Conservation (phyloP, 2,797 vertebrate genomes). For the Xyrichtys novacula region DNA sequence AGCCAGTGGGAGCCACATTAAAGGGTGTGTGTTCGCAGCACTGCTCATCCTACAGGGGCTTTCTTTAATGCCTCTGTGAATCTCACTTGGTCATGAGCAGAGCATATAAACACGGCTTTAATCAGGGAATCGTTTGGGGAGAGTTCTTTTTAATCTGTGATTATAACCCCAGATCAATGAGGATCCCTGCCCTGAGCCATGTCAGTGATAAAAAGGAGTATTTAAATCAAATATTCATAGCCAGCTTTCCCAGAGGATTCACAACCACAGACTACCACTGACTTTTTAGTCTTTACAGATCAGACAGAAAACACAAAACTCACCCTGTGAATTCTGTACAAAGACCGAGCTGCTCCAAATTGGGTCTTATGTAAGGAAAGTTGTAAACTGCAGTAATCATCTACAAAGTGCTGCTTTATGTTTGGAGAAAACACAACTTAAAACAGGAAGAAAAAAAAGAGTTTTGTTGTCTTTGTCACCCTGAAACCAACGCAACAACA, state of each 20-base stretch:
- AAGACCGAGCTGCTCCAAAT: constrained; percentile 65
- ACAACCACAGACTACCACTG: constrained; percentile 70
- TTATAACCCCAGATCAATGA: constrained; percentile 85
- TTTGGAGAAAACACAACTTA: constrained; percentile 48
- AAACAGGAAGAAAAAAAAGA: constrained; percentile 27
- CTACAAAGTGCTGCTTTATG: constrained; percentile 58
- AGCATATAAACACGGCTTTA: constrained; percentile 79
- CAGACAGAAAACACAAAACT: constrained; percentile 71
- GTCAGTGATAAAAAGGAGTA: constrained; percentile 80
- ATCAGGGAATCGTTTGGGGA: constrained; percentile 82
- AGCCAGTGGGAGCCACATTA: constrained; percentile 74
- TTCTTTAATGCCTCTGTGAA: constrained; percentile 61
- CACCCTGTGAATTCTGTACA: constrained; percentile 48
- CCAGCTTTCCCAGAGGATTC: constrained; percentile 65
- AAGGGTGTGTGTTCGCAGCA: constrained; percentile 64
- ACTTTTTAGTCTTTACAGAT: constrained; percentile 68
- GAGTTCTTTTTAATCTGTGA: constrained; percentile 82
- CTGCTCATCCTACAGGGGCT: constrained; percentile 55
- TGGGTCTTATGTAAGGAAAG: constrained; percentile 55
- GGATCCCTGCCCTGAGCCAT: constrained; percentile 76
- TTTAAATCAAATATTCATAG: constrained; percentile 86
- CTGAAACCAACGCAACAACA: constrained; percentile 35
- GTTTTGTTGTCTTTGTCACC: constrained; percentile 11
- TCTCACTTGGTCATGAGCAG: constrained; percentile 61
- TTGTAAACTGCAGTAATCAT: constrained; percentile 63